Evolutionary conservation across 2,797 vertebrate genomes (phyloP), one percentile per base, ranked within the genome.

Genomic region (Cyprinella venusta): DNA sequence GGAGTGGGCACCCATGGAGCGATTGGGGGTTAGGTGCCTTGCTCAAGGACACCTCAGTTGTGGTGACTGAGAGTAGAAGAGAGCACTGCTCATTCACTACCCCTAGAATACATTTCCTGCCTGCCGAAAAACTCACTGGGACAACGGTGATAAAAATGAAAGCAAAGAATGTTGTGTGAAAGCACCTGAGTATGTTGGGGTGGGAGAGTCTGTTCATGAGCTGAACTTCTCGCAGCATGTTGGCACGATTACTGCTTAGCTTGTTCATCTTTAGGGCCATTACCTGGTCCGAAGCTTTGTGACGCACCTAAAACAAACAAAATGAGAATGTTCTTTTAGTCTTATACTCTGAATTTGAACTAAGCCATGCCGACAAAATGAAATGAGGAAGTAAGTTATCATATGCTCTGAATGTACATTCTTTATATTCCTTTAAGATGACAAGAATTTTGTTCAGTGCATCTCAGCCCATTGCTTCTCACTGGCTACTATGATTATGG

Each of bases 191-290:
- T 90, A 97, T 96, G 91, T 97, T 97, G 40, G 97, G 96, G 90
- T 99, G 98, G 19, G 94, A 98, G 42, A 99, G 96, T 61, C 97
- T 95, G 92, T 99, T 99, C 97, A 99, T 98, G 65, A 99, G 96
- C 75, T 99, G 98, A 71, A 99, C 97, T 87, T 99, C 98, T 89
- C 96, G 95, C 89, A 99, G 91, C 98, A 99, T 98, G 89, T 99
- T 99, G 45, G 97, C 97, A 90, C 97, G 93, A 93, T 99, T 99
- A 92, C 97, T 99, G 93, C 95, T 98, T 90, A 97, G 91, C 4
- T 94, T 99, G 93, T 99, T 99, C 98, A 99, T 99, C 95, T 99
- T 99, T 90, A 99, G 94, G 89, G 97, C 98, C 98, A 99, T 99
- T 63, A 99, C 96, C 87, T 99, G 97, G 90, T 95, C 97, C 64